Base-by-base conservation (phyloP, 2,797 vertebrate genomes). In the Sphaeramia orbicularis region DNA sequence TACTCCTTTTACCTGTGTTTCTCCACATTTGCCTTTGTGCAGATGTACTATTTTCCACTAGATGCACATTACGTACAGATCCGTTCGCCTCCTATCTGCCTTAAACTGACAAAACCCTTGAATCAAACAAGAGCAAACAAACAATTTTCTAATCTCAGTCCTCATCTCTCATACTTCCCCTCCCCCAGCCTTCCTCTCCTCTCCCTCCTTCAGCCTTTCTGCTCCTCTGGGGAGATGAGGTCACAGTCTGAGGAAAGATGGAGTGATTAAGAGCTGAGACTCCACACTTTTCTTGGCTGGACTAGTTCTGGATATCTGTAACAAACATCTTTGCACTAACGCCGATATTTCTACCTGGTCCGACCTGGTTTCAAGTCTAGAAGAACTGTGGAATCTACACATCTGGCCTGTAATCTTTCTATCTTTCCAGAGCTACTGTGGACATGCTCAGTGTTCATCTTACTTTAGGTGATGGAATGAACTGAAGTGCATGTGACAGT, bases 211-310 rank as follows among this genome's bases (percentile, higher is more conserved):
- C 68, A 53, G 36, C 60, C 62, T 24, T 59, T n/a, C 53, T 18
- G 11, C 36, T 83, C 70, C 80, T 85, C 76, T 27, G 13, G 82
- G 87, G 79, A 84, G 74, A 89, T 93, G 90, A 93, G 86, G 86
- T 93, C 92, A 93, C 81, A 70, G 83, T 79, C 82, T 88, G 77
- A 75, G 80, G 81, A 71, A 71, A 88, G 82, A 91, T 78, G 75
- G 69, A 86, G 79, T 76, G 89, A 94, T 93, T 89, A 87, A 54
- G 61, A 41, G 52, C 56, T 76, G 21, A 72, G 64, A 51, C 78
- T 66, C 72, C 51, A 71, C 62, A 64, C 30, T 44, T 52, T 65
- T 80, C 65, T 62, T 35, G 14, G 42, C 36, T 18, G 52, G 56
- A 64, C 74, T 74, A 60, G 51, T 48, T 84, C 65, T 69, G 62